Evolutionary conservation across 2,888 invertebrate species (phyloP), one percentile per base, ranked within the genome.

Genomic region (Saturnia japonica): DNA sequence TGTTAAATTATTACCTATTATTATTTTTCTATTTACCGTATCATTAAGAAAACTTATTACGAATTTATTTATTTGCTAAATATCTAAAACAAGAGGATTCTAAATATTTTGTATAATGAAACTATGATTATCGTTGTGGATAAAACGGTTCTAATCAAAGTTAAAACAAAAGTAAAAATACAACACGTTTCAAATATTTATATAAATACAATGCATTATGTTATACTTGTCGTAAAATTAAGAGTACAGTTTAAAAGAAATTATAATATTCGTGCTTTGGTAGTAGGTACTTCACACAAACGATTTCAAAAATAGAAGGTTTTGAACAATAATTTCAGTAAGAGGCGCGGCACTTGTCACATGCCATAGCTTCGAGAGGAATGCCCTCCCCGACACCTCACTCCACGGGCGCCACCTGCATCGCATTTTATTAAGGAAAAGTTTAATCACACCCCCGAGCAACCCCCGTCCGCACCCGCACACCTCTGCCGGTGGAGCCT

Each of bases 261-360:
- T 47, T 57, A 14, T n/a, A 60, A 60, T 60, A 28, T 60, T 60
- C 22, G 8, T 22, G 7, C 11, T 22, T 22, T 1, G 19, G 11
- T 54, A 28, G 1, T 28, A 28, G 47, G 16, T 14, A 28, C 25
- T 14, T 60, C 57, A 6, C 14, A 25, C 6, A 60, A 28, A 60
- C 22, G 68, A 54, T 68, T 69, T 67, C 22, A 0, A 60, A 60
- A 60, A 54, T 66, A 43, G 68, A 68, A 70, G 40, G 68, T 69
- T 47, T 70, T 71, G 71, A 72, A 75, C 80, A 81, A 83, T 84
- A 81, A 84, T 80, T 28, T 84, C 77, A 84, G 82, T 83, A 82
- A 83, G 76, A 76, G 75, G 73, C 77, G 78, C 68, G 72, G 82
- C 57, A 6, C 79, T 83, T 84, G 78, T 80, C 82, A 79, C 80